Conservation (phyloP, 1,140 invertebrate species). For the Aplysia californica region DNA sequence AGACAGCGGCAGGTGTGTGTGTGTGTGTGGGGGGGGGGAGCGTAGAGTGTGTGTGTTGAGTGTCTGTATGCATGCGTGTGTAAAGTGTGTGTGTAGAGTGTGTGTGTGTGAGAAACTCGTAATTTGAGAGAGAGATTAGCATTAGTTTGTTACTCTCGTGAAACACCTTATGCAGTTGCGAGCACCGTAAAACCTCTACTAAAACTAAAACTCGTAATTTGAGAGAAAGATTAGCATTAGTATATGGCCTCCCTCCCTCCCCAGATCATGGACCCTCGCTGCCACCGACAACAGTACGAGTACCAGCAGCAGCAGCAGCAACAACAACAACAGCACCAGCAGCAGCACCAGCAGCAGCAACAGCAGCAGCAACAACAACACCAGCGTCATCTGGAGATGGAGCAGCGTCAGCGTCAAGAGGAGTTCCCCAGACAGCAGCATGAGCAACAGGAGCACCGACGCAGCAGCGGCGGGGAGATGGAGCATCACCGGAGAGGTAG, state of each 20-base stretch:
- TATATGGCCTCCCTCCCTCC: no score
- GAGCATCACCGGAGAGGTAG: conserved; percentile 6
- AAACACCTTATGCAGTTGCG: no score
- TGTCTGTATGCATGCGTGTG: no score
- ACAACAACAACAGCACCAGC: conserved; percentile 19
- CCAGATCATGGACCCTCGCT: conserved; percentile 7
- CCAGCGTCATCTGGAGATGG: conserved; percentile 10
- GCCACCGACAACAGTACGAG: not conserved
- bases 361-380: not conserved
- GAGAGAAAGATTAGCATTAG: no score
- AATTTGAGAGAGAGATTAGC: no score
- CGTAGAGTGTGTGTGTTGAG: no score
- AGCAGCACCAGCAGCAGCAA: not conserved
- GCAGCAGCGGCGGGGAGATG: not conserved
- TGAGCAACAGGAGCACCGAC: not conserved
- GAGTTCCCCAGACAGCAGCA: conserved; percentile 3
- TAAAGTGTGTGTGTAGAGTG: no score
- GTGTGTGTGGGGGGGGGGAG: no score
- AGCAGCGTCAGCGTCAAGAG: conserved; percentile 13
- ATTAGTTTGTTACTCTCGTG: no score
- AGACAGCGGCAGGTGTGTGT: conserved; percentile 7
- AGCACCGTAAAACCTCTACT: no score
- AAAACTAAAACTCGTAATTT: no score
- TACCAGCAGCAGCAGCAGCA: conserved; percentile 4
- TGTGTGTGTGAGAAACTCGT: no score